Base-by-base conservation (phyloP, 2,888 invertebrate genomes). In the Bursaphelenchus okinawaensis region DNA sequence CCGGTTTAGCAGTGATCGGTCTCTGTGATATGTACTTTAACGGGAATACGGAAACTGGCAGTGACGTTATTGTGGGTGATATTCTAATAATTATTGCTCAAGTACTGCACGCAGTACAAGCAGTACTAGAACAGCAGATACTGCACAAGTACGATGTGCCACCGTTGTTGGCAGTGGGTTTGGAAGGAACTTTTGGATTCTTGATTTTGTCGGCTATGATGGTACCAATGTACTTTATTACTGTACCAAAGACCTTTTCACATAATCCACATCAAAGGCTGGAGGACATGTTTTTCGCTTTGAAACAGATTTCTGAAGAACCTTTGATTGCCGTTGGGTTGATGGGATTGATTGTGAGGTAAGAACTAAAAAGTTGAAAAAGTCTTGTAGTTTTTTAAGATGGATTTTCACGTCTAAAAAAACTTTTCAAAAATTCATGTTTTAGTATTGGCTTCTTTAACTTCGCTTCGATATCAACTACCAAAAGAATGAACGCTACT, bases 41-140 rank as follows among this genome's bases (percentile, higher is more conserved):
- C 55, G 62, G 55, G 3, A 40, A 40, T 22, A 23, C 62, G 3
- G 55, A 27, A 61, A 73, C 68, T 27, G 82, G 79, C 69, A 78
- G 72, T 31, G 92, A 92, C 83, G 89, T 89, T 61, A 87, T 92
- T 57, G 88, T 93, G 75, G 87, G 87, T 57, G 87, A 88, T 75
- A 75, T 87, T 55, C 80, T 88, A 59, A 88, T 88, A 69, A 84
- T 88, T 59, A 85, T 87, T 84, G 87, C 87, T 4, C 87, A 89
- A 84, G 88, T 95, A 56, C 88, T 95, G 72, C 89, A 89, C 8
- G 55, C 66, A 7, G 87, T 89, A 64, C 93, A 94, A 85, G 92
- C 94, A 90, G 92, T 95, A 0, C 89, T 91, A 69, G 95, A 96
- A 84, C 94, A 96, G 83, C 92, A 91, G 84, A 91, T 89, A 83